These are phyloP conservation scores for Leucophora obtusa DNA, from an alignment of 2,888 invertebrate species.

Conservation along the genomic window DNA sequence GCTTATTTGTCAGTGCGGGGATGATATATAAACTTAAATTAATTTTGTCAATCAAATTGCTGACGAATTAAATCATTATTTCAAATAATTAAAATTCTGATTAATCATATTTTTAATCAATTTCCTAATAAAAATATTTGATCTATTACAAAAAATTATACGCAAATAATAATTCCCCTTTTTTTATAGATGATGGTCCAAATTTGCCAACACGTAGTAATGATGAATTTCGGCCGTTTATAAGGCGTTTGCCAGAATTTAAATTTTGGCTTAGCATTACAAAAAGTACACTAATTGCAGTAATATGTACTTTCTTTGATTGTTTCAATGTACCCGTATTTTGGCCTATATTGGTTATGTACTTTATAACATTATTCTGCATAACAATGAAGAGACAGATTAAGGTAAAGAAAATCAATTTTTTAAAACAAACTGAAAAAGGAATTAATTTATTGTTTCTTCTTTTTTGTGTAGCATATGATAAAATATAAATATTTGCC, in stretches of 20 bases:
- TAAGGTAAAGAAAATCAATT: constrained; percentile 82
- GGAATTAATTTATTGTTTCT: constrained; percentile 25
- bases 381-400: constrained; percentile 99
- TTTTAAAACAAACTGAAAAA: neutral
- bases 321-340: constrained; percentile 99
- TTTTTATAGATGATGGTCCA: constrained; percentile 83
- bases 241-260: constrained; percentile 97
- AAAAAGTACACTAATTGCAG: constrained; percentile 93
- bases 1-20: no score
- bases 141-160: no score
- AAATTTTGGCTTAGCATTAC: constrained; percentile 99
- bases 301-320: constrained; percentile 97
- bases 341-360: constrained; percentile 99
- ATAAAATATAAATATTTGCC: constrained; percentile 99
- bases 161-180: neutral
- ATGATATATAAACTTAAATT: no score
- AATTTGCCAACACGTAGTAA: constrained; percentile 95
- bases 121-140: no score
- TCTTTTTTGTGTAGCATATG: constrained; percentile 91
- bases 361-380: constrained; percentile 98
- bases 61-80: no score
- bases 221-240: constrained; percentile 99
- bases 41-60: no score
- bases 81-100: no score
- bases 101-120: no score